Evolutionary conservation across 2,888 invertebrate genomes (phyloP), one percentile per base, ranked within the genome.

Genomic region (Diaprepes abbreviatus): DNA sequence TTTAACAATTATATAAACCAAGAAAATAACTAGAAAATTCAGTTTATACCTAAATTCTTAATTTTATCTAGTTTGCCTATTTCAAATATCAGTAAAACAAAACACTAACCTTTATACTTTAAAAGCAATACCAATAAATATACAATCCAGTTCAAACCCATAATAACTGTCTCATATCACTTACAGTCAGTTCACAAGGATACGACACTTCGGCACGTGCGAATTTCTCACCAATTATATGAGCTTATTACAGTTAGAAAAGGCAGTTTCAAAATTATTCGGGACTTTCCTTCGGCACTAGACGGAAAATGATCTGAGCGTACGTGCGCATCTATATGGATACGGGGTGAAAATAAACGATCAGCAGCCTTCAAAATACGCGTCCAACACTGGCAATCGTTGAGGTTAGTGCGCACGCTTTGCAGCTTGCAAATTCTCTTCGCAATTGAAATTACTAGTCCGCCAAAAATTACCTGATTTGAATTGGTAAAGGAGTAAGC

Each of bases 391-490:
- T 5, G 48, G 48, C 48, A 28, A 28, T 50, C 60, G 40, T 33
- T 31, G 48, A 17, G 66, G 66, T 38, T 35, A 50, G 52, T 60
- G 66, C 66, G 66, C 66, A 67, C 43, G 66, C 66, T 60, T 67
- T 67, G 59, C 66, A 60, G 31, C 43, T 67, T 60, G 60, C 60
- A 59, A 60, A 59, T 60, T 60, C 54, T 35, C 58, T 52, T 59
- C 52, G 50, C 66, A 66, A 59, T 66, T 66, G 66, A 66, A 66
- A 66, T 66, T 66, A 59, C 66, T 45, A 54, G 43, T 66, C 36
- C 19, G 60, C 67, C 62, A 60, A 62, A 67, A 67, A 67, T 62
- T 60, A 55, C 67, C 67, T 67, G 67, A 67, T 67, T 67, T 67
- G 55, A 67, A 67, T 62, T 62, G 62, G 54, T 67, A 59, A 66